Percentiles rank a stretch among this genome's conserved stretches.
Evolutionary conservation across 2,888 invertebrate species (phyloP).

Genomic region (Hyposoter dolosus): DNA sequence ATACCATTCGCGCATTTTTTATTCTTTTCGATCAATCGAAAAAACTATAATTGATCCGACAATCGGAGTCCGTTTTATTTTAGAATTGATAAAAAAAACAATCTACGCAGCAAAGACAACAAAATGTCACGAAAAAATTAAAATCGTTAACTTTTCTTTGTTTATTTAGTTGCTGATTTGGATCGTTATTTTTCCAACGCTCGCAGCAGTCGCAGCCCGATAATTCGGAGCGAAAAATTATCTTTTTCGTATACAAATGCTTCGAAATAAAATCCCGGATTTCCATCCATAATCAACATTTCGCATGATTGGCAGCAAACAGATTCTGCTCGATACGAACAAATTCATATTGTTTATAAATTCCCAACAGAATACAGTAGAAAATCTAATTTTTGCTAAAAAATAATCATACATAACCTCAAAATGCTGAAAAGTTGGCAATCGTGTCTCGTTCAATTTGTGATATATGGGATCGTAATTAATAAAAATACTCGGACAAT

Average conservation of each 20-base stretch:
- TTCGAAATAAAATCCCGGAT: not conserved
- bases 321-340: not conserved
- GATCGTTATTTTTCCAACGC: not conserved
- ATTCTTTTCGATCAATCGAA: not conserved
- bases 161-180: constrained; percentile 27
- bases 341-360: not conserved
- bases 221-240: not conserved
- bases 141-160: not conserved
- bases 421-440: not conserved
- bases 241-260: not conserved
- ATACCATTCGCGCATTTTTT: not conserved
- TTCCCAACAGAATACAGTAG: not conserved
- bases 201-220: not conserved
- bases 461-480: not conserved
- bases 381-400: not conserved
- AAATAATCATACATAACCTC: constrained; percentile 7
- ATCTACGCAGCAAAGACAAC: not conserved
- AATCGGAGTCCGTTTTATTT: not conserved
- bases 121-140: not conserved
- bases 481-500: not conserved
- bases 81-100: not conserved
- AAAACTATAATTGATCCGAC: not conserved
- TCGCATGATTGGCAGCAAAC: not conserved
- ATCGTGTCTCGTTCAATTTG: not conserved
- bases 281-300: not conserved